Evolutionary conservation across 2,113 vertebrate species (phyloP).

Genomic region (Microtus montanus): DNA sequence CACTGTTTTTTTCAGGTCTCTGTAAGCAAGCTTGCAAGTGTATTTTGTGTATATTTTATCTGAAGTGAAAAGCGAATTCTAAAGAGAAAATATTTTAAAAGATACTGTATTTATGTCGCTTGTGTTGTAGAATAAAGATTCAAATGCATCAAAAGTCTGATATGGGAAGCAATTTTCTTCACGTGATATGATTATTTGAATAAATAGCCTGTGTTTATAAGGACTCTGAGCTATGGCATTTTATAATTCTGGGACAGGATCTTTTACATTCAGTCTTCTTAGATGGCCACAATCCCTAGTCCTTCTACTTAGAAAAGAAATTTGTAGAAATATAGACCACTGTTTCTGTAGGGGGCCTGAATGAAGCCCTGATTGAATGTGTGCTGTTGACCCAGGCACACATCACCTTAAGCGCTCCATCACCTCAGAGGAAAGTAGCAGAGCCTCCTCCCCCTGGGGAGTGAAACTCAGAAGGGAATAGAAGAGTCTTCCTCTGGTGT

Average conservation of each 20-base stretch:
- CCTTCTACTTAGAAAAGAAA: conserved; percentile 34
- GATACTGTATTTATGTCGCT: conserved; percentile 88
- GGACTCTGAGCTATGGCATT: neutral
- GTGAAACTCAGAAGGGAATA: neutral
- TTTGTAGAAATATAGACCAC: neutral
- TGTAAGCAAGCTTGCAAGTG: conserved; percentile 85
- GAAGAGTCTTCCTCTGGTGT: neutral
- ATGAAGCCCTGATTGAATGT: neutral
- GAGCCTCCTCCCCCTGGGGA: neutral
- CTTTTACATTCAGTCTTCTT: neutral
- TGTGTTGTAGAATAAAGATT: conserved; percentile 92
- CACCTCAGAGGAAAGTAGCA: neutral
- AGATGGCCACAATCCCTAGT: neutral
- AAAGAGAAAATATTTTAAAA: conserved; percentile 89
- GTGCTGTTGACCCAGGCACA: neutral
- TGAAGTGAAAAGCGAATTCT: conserved; percentile 84
- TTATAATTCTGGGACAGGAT: neutral
- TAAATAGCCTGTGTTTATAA: neutral
- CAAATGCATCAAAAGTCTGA: conserved; percentile 77
- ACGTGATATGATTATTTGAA: conserved; percentile 4
- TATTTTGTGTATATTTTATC: conserved; percentile 89
- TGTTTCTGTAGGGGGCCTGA: neutral
- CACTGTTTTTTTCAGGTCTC: conserved; percentile 79
- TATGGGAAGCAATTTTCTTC: conserved; percentile 38
- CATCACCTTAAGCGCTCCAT: neutral